Evolutionary conservation across 2,888 invertebrate genomes (phyloP).

Genomic region (Philopedon plagiatum): DNA sequence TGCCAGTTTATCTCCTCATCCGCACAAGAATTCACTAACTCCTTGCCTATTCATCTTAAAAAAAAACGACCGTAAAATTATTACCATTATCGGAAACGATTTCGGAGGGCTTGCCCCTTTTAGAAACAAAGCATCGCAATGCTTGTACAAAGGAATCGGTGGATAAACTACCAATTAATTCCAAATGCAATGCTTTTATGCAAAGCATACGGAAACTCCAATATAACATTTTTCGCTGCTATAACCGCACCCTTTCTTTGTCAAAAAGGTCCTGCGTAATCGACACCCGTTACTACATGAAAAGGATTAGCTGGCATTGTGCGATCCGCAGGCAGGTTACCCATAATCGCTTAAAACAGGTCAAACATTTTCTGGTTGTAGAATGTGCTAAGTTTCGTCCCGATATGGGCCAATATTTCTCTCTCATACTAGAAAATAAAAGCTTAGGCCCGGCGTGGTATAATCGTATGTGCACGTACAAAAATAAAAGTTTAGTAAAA

Average conservation of each 20-base stretch:
- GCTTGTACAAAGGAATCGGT: constrained; percentile 50
- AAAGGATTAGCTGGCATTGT: not conserved
- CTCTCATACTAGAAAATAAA: constrained; percentile 39
- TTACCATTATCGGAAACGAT: not conserved
- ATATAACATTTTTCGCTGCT: not conserved
- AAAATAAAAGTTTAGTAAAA: constrained; percentile 34
- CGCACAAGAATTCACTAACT: not conserved
- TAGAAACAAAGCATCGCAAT: not conserved
- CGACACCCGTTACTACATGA: constrained; percentile 37
- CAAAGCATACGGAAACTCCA: constrained; percentile 37
- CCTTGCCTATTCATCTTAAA: not conserved
- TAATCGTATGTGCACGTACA: not conserved
- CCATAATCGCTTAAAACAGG: constrained; percentile 24
- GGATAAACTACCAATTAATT: constrained; percentile 52
- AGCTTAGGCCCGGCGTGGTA: constrained; percentile 30
- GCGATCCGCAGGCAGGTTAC: constrained; percentile 7
- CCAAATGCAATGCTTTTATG: constrained; percentile 56
- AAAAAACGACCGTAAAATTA: not conserved
- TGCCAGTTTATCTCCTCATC: not conserved
- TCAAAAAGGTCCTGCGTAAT: constrained; percentile 47
- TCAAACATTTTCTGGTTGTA: not conserved
- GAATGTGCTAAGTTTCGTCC: constrained; percentile 34
- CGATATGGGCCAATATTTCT: constrained; percentile 41
- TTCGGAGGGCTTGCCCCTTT: not conserved
- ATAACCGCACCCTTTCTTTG: constrained; percentile 6